phyloP scores from a whole-genome alignment of 2,113 vertebrate genomes.

The Micronycteris hirsuta region DNA sequence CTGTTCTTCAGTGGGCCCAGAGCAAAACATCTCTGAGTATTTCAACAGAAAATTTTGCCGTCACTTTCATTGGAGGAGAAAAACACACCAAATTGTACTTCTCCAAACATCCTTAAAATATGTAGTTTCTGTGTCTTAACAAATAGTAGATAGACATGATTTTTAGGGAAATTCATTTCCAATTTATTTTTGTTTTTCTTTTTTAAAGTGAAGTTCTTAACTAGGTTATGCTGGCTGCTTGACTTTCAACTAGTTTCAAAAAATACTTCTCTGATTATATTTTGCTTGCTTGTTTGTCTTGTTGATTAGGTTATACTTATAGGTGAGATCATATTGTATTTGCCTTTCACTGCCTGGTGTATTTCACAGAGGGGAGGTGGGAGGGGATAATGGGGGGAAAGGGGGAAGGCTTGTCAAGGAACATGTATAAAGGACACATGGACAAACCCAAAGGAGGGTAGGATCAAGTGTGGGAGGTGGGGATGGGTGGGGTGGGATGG shows the following conservation, averaged over 20 bases:
- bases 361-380: no score
- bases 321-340: no score
- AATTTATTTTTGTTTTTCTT: constrained; percentile 48
- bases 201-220: constrained; percentile 59
- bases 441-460: no score
- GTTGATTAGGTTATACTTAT: no score
- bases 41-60: constrained; percentile 18
- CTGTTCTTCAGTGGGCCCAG: not conserved
- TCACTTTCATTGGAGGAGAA: not conserved
- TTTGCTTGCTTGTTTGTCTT: no score
- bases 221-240: constrained; percentile 55
- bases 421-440: no score
- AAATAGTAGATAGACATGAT: constrained; percentile 38
- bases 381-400: no score
- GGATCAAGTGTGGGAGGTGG: no score
- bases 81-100: not conserved
- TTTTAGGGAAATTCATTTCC: constrained; percentile 66
- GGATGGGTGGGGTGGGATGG: no score
- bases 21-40: constrained; percentile 21
- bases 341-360: no score
- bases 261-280: constrained; percentile 16
- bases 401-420: no score
- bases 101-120: constrained; percentile 39
- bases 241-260: constrained; percentile 55
- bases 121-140: constrained; percentile 34